Evolutionary conservation across 2,797 vertebrate species (phyloP).

Genomic region (Sparidentex hasta): DNA sequence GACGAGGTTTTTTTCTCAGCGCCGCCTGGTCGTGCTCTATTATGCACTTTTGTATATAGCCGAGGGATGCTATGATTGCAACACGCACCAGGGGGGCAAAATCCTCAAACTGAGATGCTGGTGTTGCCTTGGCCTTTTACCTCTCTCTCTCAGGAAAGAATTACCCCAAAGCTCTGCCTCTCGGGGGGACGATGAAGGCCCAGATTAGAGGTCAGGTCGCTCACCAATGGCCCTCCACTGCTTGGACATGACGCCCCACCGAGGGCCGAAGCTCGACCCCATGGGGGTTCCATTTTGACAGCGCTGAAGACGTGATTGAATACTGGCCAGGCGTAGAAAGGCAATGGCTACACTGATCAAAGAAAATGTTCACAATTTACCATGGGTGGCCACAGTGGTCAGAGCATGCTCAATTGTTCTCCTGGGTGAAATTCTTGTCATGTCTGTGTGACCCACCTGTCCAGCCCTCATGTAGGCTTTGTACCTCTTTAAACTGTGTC

Average conservation of each 20-base stretch:
- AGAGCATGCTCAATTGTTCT: constrained; percentile 19
- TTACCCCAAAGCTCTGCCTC: constrained; percentile 65
- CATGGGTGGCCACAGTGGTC: constrained; percentile 64
- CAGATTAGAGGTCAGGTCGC: constrained; percentile 83
- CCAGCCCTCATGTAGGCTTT: no score
- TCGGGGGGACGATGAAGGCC: constrained; percentile 74
- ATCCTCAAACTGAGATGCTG: constrained; percentile 36
- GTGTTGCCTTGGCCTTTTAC: constrained; percentile 71
- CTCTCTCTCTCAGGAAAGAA: constrained; percentile 71
- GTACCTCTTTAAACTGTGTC: no score
- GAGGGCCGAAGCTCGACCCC: constrained; percentile 74
- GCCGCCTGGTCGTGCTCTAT: constrained; percentile 72
- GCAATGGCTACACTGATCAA: constrained; percentile 55
- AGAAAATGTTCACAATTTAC: constrained; percentile 46
- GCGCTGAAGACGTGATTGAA: constrained; percentile 64
- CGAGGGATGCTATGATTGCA: constrained; percentile 70
- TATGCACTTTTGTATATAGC: constrained; percentile 77
- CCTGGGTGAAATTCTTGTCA: no score
- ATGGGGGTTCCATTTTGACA: constrained; percentile 65
- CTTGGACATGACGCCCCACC: constrained; percentile 81
- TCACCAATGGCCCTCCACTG: constrained; percentile 79
- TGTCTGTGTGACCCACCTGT: no score
- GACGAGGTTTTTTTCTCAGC: constrained; percentile 68
- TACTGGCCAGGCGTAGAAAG: constrained; percentile 57
- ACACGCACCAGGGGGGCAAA: constrained; percentile 62